A percentile compares a stretch with the other conserved stretches of the same genome.
These are phyloP conservation scores for Philaenus spumarius DNA, from an alignment of 1,140 invertebrate genomes.

Conservation along the genomic window DNA sequence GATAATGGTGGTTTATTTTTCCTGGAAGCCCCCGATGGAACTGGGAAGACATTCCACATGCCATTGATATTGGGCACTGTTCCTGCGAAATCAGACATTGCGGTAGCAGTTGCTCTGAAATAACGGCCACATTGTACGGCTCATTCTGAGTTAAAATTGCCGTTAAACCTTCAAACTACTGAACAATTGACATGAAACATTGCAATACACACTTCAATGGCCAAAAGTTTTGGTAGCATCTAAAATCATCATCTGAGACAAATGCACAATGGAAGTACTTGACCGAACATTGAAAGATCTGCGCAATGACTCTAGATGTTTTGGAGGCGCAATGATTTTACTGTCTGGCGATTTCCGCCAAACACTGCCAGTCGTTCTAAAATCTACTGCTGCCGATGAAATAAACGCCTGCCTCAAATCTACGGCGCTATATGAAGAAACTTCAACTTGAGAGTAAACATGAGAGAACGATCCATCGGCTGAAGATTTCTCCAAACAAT, in stretches of 20 bases:
- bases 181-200: conserved; percentile 37
- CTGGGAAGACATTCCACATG: conserved; percentile 37
- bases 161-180: conserved; percentile 30
- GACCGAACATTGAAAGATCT: conserved; percentile 31
- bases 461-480: conserved; percentile 28
- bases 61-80: conserved; percentile 23
- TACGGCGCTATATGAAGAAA: conserved; percentile 38
- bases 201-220: conserved; percentile 23
- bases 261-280: conserved; percentile 33
- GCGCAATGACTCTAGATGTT: background rate
- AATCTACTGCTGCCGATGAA: conserved; percentile 33
- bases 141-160: conserved; percentile 46
- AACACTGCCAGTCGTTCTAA: conserved; percentile 41
- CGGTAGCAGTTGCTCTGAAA: conserved; percentile 40
- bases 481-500: conserved; percentile 29
- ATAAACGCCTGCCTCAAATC: conserved; percentile 36
- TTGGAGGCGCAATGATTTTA: conserved; percentile 20
- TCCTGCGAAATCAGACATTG: no score
- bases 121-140: conserved; percentile 42
- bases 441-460: conserved; percentile 27
- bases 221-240: conserved; percentile 29
- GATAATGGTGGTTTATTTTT: conserved; percentile 16
- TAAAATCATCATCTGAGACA: conserved; percentile 37
- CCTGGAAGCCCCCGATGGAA: conserved; percentile 28
- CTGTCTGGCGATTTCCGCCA: conserved; percentile 33